Evolutionary conservation across 1,140 invertebrate species (phyloP), one percentile per base, ranked within the genome.

Genomic region (Ladona fulva): DNA sequence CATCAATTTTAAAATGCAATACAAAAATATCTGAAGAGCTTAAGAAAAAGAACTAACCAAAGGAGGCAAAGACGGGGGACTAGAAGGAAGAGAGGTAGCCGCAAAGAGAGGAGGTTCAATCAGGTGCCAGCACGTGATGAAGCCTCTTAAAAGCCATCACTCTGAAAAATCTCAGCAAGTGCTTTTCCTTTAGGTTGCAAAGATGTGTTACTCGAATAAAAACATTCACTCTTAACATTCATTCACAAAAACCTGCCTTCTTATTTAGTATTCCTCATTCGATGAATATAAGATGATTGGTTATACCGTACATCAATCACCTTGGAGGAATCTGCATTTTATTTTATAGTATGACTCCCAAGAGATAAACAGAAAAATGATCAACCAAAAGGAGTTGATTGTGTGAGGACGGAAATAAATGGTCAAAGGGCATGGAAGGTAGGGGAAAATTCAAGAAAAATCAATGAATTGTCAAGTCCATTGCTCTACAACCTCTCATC

Each of bases 91-190:
- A 22, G n/a, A 22, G n/a, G 52, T 16, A 19, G n/a, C 16, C 52
- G 16, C 14, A 16, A 66, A 19, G 52, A 66, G 52, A 66, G n/a
- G n/a, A 66, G 52, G 52, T 66, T 66, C 52, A 66, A 66, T 66
- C 52, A 66, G 52, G 52, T 66, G 52, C 52, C 52, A 66, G 52
- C 52, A 66, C 52, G n/a, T 66, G 52, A 66, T 66, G 52, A 66
- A 66, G 52, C 52, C 52, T 66, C 52, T 19, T 66, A 19, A 19
- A 66, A 66, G 52, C n/a, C 52, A 66, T 66, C 52, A 66, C 14
- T 66, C 52, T 19, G n/a, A 22, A 66, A 11, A 66, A 16, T 66
- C n/a, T 22, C 14, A 66, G 52, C 52, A 6, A 66, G 52, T 16
- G 52, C 52, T 19, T 66, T 66, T 66, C 52, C 52, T 66, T 66